Conservation (phyloP, 2,888 invertebrate genomes). For the Orthonevra nobilis region DNA sequence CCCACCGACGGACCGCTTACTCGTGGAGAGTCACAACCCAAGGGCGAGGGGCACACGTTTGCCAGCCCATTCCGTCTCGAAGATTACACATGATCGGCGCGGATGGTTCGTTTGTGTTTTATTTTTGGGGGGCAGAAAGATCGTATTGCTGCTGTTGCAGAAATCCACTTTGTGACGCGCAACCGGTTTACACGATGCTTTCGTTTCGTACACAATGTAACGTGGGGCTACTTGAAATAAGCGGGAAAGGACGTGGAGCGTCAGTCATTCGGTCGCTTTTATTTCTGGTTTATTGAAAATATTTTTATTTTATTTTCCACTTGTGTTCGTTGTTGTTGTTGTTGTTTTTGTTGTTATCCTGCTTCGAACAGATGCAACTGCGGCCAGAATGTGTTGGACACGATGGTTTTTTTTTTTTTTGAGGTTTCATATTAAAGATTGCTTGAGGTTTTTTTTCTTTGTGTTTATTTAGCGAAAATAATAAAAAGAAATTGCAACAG, state of each 20-base stretch:
- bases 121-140: slow-evolving; percentile 50
- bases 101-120: slow-evolving; percentile 29
- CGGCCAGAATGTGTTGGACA: slow-evolving; percentile 8
- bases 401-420: slow-evolving; percentile 42
- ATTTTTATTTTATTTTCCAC: slow-evolving; percentile 49
- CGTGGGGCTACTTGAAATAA: slow-evolving; percentile 10
- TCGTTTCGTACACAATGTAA: slow-evolving; percentile 42
- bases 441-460: slow-evolving; percentile 48
- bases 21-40: background rate
- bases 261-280: too few species aligned
- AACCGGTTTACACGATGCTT: slow-evolving; percentile 62
- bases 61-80: background rate
- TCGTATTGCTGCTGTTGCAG: slow-evolving; percentile 33
- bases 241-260: background rate
- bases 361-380: slow-evolving; percentile 36
- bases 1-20: background rate
- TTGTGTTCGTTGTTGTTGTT: slow-evolving; percentile 20
- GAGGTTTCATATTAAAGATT: slow-evolving; percentile 67
- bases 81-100: slow-evolving; percentile 8
- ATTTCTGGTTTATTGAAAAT: slow-evolving; percentile 70
- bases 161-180: slow-evolving; percentile 54
- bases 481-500: slow-evolving; percentile 66
- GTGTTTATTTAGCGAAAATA: slow-evolving; percentile 58
- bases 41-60: background rate
- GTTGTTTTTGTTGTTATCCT: slow-evolving; percentile 28